A percentile compares a stretch with the other conserved stretches of the same genome.
Evolutionary conservation across 2,113 vertebrate species (phyloP).

Genomic region (Nycticebus coucang): DNA sequence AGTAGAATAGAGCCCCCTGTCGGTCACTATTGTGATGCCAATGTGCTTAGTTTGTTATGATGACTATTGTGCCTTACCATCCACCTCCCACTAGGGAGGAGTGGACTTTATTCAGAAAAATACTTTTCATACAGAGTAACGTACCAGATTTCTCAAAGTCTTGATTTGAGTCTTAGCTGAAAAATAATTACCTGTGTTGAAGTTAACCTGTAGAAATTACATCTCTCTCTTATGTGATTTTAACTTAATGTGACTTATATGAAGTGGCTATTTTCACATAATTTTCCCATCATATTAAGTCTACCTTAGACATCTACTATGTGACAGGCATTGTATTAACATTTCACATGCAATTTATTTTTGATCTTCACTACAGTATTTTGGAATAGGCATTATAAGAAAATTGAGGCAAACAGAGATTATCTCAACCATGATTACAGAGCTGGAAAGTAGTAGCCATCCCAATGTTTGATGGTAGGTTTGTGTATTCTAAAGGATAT

Average conservation of each 20-base stretch:
- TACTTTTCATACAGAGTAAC: not conserved
- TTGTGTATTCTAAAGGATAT: not conserved
- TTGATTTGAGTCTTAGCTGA: no score
- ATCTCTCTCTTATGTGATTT: not conserved
- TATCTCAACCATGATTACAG: not conserved
- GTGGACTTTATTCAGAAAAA: not conserved
- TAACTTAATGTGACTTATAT: not conserved
- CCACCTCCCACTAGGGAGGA: not conserved
- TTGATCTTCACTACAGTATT: not conserved
- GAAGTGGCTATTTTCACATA: not conserved
- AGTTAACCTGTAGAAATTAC: not conserved
- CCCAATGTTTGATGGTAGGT: not conserved
- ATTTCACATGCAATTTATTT: not conserved
- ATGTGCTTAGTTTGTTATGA: not conserved
- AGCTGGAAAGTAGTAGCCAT: not conserved
- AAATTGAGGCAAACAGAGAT: constrained; percentile 6
- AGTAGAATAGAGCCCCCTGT: not conserved
- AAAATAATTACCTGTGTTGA: not conserved
- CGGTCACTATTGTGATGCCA: not conserved
- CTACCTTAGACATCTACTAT: not conserved
- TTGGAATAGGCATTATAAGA: not conserved
- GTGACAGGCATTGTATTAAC: not conserved
- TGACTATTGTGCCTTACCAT: not conserved
- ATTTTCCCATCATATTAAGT: not conserved
- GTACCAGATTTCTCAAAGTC: not conserved